Evolutionary conservation across 2,888 invertebrate species (phyloP), one percentile per base, ranked within the genome.

Genomic region (Trissonchulus latispiculum): DNA sequence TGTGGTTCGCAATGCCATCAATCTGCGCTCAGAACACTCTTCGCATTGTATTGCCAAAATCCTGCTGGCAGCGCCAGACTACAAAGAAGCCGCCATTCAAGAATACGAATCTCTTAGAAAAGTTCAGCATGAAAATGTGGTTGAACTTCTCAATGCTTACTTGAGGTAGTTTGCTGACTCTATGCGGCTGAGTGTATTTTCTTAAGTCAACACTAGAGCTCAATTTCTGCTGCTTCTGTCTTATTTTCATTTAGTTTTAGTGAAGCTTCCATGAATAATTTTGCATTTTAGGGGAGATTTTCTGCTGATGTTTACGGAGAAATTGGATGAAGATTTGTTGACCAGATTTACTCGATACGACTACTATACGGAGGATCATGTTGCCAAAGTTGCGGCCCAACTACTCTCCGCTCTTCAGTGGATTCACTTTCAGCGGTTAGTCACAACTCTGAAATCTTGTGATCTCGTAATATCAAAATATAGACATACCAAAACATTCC

Each of bases 341-440:
- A 93, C 95, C 80, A 88, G 97, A 61, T 86, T 96, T 1, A 91
- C 92, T 0, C 95, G 92, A 83, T 87, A 90, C 71, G 92, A 94
- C 83, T 91, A 93, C 79, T 97, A 95, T 84, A 89, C 90, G 0
- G 97, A 97, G 84, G 93, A 95, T 84, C 90, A 90, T 84, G 93
- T 96, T 0, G 91, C 93, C 0, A 89, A 89, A 0, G 90, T 95
- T 33, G 88, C 95, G 62, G 88, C 89, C 1, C 96, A 97, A 86
- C 87, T 93, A 0, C 85, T 94, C 73, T 93, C 95, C 81, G 95
- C 90, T 0, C 85, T 96, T 0, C 95, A 95, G 84, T 97, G 95
- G 84, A 86, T 99, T 61, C 96, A 97, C 84, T 95, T 95, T 91
- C 88, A 92, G 79, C 94, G 94, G 82, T 82, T n/a, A n/a, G n/a